Evolutionary conservation across 2,888 invertebrate species (phyloP), one percentile per base, ranked within the genome.

Genomic region (Nomada goodeniana): DNA sequence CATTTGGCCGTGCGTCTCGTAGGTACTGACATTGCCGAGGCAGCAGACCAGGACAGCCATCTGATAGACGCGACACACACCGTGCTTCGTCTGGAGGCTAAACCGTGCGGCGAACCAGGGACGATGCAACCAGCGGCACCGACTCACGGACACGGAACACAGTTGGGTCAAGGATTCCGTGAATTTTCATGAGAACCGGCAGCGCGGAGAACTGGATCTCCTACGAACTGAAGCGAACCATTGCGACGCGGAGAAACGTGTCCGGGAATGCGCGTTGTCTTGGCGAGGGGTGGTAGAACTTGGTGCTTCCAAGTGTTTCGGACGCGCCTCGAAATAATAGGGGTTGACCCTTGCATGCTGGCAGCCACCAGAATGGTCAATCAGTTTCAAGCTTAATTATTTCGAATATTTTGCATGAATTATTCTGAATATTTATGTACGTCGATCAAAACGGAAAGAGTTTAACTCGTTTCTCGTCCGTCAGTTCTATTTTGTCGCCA

Each of bases 81-180:
- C 71, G 70, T 84, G 57, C 57, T 61, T 74, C 78, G 86, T 88
- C 87, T 86, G 86, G 83, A 88, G 89, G 89, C 86, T 89, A 88
- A 88, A 86, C 82, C 82, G 84, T 59, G 80, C 75, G 82, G 82
- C 82, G 84, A 86, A 86, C 86, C 84, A 81, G 77, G 80, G 78
- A 88, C 79, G 80, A 80, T 68, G 80, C 65, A 65, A 57, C 69
- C 76, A 63, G 26, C 70, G 59, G 70, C 75, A 71, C 55, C 47
- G 70, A 47, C 57, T 70, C 64, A 73, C 83, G 55, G 68, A 52
- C 85, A 53, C 64, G 71, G 72, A 73, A 78, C 74, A 77, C 69
- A 68, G 83, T 75, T 86, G 76, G 87, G 80, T 86, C 86, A 87
- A 86, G 86, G 83, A 80, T 86, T 73, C 76, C 64, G 65, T 74